Evolutionary conservation across 2,888 invertebrate genomes (phyloP).

Genomic region (Mythimna pallens): DNA sequence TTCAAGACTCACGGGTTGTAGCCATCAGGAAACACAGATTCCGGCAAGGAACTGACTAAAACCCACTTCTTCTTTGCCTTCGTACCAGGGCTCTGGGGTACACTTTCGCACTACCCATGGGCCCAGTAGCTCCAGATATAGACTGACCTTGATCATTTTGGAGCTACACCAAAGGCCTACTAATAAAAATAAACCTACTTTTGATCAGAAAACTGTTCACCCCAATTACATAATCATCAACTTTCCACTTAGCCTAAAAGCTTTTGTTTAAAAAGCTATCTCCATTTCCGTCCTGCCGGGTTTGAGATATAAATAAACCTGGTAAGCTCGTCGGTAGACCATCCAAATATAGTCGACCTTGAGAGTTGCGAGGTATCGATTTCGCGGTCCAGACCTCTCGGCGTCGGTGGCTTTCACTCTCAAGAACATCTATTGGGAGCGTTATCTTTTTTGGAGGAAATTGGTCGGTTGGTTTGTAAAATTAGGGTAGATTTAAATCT

Average conservation of each 20-base stretch:
- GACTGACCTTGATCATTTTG: not conserved
- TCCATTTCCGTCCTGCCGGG: conserved; percentile 19
- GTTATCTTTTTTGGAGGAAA: conserved; percentile 17
- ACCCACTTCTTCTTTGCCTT: no score
- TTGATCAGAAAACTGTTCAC: not conserved
- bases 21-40: no score
- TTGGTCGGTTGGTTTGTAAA: conserved; percentile 11
- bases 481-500: not conserved
- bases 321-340: conserved; percentile 24
- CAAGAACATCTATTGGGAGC: conserved; percentile 9
- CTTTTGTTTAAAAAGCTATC: conserved; percentile 24
- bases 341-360: conserved; percentile 54
- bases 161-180: not conserved
- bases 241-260: conserved; percentile 2
- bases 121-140: not conserved
- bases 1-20: no score
- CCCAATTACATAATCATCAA: not conserved
- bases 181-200: not conserved
- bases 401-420: conserved; percentile 57
- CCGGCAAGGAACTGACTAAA: no score
- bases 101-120: no score
- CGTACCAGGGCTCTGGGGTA: no score
- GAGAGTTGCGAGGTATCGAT: conserved; percentile 53
- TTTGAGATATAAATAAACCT: conserved; percentile 31
- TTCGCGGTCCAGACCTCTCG: conserved; percentile 51